These are phyloP conservation scores for Merluccius polli DNA, from an alignment of 2,797 vertebrate species.

Conservation along the genomic window DNA sequence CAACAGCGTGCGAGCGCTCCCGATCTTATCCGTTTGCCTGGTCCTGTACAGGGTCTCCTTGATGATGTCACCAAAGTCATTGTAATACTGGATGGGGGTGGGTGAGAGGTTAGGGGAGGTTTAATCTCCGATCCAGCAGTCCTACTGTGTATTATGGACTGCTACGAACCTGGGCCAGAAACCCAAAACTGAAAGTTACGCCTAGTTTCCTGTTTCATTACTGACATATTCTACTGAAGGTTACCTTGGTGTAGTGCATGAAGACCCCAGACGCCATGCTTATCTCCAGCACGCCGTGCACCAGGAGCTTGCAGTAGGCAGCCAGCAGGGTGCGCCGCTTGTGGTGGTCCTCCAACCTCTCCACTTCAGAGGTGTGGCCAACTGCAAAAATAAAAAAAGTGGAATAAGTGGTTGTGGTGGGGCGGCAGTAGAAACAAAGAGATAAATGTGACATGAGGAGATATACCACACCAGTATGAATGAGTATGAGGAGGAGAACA, in stretches of 20 bases:
- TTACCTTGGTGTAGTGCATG: slow-evolving; percentile 87
- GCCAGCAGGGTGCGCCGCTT: slow-evolving; percentile 79
- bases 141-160: background rate
- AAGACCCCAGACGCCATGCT: slow-evolving; percentile 81
- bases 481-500: slow-evolving; percentile 44
- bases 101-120: background rate
- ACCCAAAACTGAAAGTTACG: background rate
- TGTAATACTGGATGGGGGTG: slow-evolving; percentile 65
- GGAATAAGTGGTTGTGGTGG: slow-evolving; percentile 24
- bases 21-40: slow-evolving; percentile 81
- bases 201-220: background rate
- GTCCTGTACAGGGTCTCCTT: slow-evolving; percentile 84
- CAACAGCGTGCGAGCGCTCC: slow-evolving; percentile 79
- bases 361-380: slow-evolving; percentile 57
- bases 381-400: slow-evolving; percentile 37
- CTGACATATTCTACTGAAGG: background rate
- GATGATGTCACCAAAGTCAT: slow-evolving; percentile 90
- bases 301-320: slow-evolving; percentile 85
- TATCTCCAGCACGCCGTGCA: slow-evolving; percentile 82
- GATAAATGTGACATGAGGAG: background rate
- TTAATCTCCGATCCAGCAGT: background rate
- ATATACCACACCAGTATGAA: background rate
- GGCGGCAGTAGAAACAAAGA: background rate
- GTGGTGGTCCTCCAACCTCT: slow-evolving; percentile 76
- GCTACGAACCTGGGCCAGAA: background rate